Percentiles rank a stretch among this genome's conserved stretches.
phyloP scores from a whole-genome alignment of 2,888 invertebrate species.

The Eudemis profundana region DNA sequence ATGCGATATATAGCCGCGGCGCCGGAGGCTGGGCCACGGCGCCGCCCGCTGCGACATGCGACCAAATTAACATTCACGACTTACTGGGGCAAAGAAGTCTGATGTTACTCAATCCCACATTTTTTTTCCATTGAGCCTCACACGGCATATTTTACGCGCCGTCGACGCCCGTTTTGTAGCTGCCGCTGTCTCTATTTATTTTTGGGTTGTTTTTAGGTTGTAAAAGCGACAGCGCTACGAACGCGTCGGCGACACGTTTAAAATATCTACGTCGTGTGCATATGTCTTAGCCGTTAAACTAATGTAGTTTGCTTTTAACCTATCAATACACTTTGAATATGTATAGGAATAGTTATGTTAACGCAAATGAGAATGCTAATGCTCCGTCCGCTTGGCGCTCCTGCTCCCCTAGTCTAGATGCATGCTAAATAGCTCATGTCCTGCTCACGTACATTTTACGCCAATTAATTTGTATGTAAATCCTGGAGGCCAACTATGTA shows the following conservation, averaged over 20 bases:
- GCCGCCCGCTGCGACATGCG: neutral
- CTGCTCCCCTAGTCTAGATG: slow-evolving; percentile 31
- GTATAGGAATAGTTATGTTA: slow-evolving; percentile 5
- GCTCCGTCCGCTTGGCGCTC: slow-evolving; percentile 23
- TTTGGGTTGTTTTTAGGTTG: no score
- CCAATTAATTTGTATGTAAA: slow-evolving; percentile 35
- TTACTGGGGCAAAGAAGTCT: neutral
- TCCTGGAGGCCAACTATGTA: neutral
- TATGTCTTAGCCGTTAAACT: no score
- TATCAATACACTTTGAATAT: neutral
- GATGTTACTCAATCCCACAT: neutral
- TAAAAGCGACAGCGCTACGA: no score
- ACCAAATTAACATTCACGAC: slow-evolving; percentile 9
- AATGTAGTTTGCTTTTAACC: neutral
- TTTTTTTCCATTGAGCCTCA: neutral
- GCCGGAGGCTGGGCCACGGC: neutral
- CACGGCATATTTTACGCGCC: no score
- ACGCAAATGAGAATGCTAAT: slow-evolving; percentile 38
- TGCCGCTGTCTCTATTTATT: no score
- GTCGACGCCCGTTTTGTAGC: no score
- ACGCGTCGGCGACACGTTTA: no score
- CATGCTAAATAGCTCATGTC: slow-evolving; percentile 36
- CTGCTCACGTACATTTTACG: slow-evolving; percentile 15
- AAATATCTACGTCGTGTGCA: slow-evolving; percentile 9
- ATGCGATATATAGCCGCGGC: slow-evolving; percentile 4